These are phyloP conservation scores for Lophochroa leadbeateri DNA, from an alignment of 2,113 vertebrate species.

Conservation along the genomic window DNA sequence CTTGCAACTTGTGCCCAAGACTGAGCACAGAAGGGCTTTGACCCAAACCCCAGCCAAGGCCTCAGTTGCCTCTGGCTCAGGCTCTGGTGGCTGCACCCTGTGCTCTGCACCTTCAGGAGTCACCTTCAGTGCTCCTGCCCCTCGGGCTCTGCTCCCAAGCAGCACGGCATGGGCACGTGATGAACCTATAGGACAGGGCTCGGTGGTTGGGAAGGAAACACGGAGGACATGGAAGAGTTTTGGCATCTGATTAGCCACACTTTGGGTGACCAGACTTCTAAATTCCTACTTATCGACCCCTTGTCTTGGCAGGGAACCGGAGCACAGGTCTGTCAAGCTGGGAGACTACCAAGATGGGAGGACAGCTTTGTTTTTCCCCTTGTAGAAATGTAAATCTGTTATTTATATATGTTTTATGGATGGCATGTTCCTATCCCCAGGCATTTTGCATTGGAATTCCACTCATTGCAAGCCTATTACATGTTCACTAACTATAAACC, in stretches of 20 bases:
- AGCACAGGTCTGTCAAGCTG: background rate
- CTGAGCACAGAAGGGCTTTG: background rate
- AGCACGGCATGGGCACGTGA: background rate
- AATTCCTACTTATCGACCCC: background rate
- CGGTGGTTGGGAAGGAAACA: background rate
- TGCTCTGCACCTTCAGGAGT: background rate
- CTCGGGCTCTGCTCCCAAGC: background rate
- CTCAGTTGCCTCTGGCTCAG: background rate
- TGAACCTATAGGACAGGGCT: background rate
- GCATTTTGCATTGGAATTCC: conserved; percentile 83
- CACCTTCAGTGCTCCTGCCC: conserved; percentile 35
- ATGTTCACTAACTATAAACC: conserved; percentile 85
- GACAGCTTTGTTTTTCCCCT: background rate
- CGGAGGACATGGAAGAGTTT: accelerated
- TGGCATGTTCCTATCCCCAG: conserved; percentile 79
- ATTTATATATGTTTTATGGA: conserved; percentile 63
- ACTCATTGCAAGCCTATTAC: conserved; percentile 79
- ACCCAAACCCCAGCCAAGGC: background rate
- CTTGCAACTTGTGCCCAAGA: background rate
- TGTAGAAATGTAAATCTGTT: conserved; percentile 54
- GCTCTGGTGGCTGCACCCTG: background rate
- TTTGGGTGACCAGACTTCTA: background rate
- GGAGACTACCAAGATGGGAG: background rate
- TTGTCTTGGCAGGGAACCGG: accelerated
- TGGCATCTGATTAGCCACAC: background rate